Conservation (phyloP, 2,888 invertebrate genomes). For the Euplagia quadripunctaria region DNA sequence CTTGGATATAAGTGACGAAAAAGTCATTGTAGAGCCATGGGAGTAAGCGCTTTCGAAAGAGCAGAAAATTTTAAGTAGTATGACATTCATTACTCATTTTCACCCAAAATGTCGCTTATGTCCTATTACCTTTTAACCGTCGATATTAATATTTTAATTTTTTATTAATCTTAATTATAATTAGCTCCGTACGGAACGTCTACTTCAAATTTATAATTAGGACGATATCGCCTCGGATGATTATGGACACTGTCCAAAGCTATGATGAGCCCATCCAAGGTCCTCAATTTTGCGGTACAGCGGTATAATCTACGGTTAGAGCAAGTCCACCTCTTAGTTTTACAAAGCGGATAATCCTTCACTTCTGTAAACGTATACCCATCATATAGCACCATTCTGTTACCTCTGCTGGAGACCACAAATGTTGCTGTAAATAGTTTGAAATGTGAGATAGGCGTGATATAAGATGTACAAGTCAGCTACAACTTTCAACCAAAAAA, state of each 20-base stretch:
- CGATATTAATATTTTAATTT: too few relatives aligned
- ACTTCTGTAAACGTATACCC: conserved; percentile 23
- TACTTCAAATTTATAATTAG: background rate
- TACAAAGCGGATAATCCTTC: conserved; percentile 8
- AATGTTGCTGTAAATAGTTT: conserved; percentile 19
- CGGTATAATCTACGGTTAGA: background rate
- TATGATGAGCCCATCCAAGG: conserved; percentile 18
- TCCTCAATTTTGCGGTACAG: conserved; percentile 37
- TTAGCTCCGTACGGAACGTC: background rate
- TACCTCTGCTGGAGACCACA: conserved; percentile 25
- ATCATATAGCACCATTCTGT: conserved; percentile 28
- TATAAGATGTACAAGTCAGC: background rate
- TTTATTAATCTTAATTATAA: too few relatives aligned
- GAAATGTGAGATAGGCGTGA: background rate
- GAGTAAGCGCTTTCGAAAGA: too few relatives aligned
- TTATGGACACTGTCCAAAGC: background rate
- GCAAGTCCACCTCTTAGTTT: conserved; percentile 16
- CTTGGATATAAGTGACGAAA: too few relatives aligned
- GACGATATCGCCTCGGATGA: background rate
- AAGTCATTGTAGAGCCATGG: too few relatives aligned
- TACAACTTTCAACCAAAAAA: background rate
- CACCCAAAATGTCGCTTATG: too few relatives aligned
- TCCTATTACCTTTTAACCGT: too few relatives aligned
- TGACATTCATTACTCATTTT: too few relatives aligned
- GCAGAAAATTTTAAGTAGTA: too few relatives aligned